Base-by-base conservation (phyloP, 2,113 vertebrate species). In the Planiliza haematocheilus region DNA sequence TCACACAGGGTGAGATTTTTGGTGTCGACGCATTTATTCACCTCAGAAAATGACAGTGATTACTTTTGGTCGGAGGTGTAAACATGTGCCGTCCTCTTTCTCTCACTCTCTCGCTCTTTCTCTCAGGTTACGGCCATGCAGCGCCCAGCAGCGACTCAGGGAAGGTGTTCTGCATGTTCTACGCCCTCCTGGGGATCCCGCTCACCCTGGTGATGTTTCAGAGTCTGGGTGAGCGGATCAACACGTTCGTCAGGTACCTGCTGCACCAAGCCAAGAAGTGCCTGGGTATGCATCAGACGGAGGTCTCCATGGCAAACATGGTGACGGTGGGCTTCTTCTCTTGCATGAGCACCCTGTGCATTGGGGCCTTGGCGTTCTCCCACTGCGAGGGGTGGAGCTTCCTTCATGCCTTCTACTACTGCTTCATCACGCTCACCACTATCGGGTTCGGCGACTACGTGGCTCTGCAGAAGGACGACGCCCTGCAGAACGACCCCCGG, bases 301-400 rank as follows among this genome's bases (percentile, higher is more conserved):
- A 97, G 74, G 97, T 98, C 48, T 99, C 97, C 77, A 98, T 99
- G 97, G 96, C 96, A 61, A 99, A 99, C 94, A 99, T 99, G 98
- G 98, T 99, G 79, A 94, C 94, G 64, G 96, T 99, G n/a, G 97
- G 97, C 60, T 97, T 99, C 93, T 93, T 99, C 80, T 97, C 97
- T 14, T 99, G 97, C 91, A 82, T 97, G 60, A 93, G 95, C 94
- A 99, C 97, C 0, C 93, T 99, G 58, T 98, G 97, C 63, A 71
- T 98, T 0, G 97, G 97, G 39, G 97, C 97, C 0, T 87, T 92
- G 0, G 96, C 96, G 45, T 99, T 99, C 93, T 98, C 97, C 51
- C 93, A 95, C 90, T 96, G 96, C 0, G 97, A 99, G 93, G 95
- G 92, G 65, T 99, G 97, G 97, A 98, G 95, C 87, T 99, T 98